Evolutionary conservation across 2,113 vertebrate species (phyloP).

Genomic region (Muntiacus muntjak): DNA sequence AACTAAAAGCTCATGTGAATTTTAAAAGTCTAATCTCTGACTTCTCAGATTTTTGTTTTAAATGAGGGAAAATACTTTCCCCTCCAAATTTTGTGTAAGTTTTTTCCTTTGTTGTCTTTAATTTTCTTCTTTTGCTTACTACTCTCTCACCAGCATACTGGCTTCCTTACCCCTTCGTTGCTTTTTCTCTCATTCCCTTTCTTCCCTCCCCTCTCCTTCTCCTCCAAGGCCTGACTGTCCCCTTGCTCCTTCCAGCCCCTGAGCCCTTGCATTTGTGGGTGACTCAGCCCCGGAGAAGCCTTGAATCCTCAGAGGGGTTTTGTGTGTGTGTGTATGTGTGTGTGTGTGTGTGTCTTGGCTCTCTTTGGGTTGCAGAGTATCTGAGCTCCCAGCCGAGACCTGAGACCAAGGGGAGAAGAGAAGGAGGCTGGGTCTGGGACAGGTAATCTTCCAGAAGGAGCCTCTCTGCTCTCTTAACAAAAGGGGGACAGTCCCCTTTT

Average conservation of each 20-base stretch:
- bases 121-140: background rate
- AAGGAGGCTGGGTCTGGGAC: slow-evolving; percentile 37
- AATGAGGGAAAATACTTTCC: background rate
- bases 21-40: background rate
- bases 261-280: background rate
- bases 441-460: slow-evolving; percentile 65
- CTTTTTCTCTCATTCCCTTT: background rate
- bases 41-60: slow-evolving; percentile 11
- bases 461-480: slow-evolving; percentile 49
- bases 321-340: background rate
- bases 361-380: background rate
- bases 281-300: slow-evolving; percentile 27
- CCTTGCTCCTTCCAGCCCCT: background rate
- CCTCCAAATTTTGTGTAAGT: background rate
- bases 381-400: background rate
- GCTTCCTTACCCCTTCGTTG: background rate
- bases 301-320: background rate
- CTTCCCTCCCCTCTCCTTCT: background rate
- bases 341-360: background rate
- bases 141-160: background rate
- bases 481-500: slow-evolving; percentile 68
- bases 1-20: background rate
- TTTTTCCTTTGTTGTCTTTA: background rate
- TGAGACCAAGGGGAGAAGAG: background rate
- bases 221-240: background rate